Conservation (phyloP, 2,888 invertebrate genomes). For the Cataglyphis rosenhaueri region DNA sequence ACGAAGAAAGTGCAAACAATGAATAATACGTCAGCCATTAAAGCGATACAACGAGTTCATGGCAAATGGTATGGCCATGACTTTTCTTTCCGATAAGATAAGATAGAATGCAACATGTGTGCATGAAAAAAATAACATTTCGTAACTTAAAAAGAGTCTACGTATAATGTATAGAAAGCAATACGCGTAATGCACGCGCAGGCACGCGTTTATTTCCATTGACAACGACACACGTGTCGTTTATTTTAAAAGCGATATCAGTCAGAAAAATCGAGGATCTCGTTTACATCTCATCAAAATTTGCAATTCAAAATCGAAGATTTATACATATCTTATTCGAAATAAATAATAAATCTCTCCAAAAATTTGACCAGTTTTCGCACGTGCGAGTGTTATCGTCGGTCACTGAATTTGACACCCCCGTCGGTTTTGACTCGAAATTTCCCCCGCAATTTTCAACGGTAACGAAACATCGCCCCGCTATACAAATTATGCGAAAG, state of each 20-base stretch:
- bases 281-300: neutral
- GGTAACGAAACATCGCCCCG: slow-evolving; percentile 34
- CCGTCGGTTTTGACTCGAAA: slow-evolving; percentile 40
- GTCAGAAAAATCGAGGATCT: neutral
- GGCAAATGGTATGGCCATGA: slow-evolving; percentile 30
- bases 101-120: slow-evolving; percentile 10
- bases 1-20: slow-evolving; percentile 28
- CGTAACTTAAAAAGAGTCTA: slow-evolving; percentile 22
- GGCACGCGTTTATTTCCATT: neutral
- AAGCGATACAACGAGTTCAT: slow-evolving; percentile 8
- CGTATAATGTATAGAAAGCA: neutral
- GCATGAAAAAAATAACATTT: slow-evolving; percentile 29
- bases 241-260: neutral
- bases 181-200: neutral
- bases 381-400: slow-evolving; percentile 27
- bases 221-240: neutral
- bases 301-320: neutral
- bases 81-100: slow-evolving; percentile 47
- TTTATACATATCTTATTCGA: neutral
- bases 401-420: slow-evolving; percentile 27
- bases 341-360: slow-evolving; percentile 12
- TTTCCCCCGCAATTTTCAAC: slow-evolving; percentile 47
- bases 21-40: slow-evolving; percentile 21
- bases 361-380: neutral
- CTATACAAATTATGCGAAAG: slow-evolving; percentile 63